A percentile compares a stretch with the other conserved stretches of the same genome.
Evolutionary conservation across 2,113 vertebrate species (phyloP).

Genomic region (Trinectes maculatus): DNA sequence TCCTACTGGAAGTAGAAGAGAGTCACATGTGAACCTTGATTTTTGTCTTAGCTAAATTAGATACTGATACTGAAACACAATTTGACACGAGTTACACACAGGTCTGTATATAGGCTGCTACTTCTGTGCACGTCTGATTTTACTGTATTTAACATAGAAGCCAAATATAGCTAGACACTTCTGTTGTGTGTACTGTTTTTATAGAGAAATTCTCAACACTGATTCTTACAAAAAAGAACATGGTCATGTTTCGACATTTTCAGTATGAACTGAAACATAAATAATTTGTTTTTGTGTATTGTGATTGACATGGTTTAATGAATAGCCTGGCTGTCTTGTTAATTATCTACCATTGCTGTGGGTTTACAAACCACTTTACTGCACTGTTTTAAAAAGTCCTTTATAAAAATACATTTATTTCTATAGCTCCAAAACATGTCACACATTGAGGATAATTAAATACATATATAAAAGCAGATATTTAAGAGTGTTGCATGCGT

Average conservation of each 20-base stretch:
- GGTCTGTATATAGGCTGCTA: not conserved
- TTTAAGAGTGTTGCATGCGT: not conserved
- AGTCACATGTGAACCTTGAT: too few relatives aligned
- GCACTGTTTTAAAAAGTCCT: slow-evolving; percentile 1
- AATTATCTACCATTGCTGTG: slow-evolving; percentile 23
- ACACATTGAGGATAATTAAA: not conserved
- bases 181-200: too few relatives aligned
- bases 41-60: too few relatives aligned
- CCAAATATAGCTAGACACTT: too few relatives aligned
- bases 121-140: not conserved
- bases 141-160: not conserved
- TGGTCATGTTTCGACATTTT: too few relatives aligned
- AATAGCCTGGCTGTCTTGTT: not conserved
- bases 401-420: slow-evolving; percentile 6
- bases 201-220: too few relatives aligned
- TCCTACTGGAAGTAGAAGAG: not conserved
- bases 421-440: not conserved
- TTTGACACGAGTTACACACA: too few relatives aligned
- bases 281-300: slow-evolving; percentile 3
- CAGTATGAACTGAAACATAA: too few relatives aligned
- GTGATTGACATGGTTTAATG: not conserved
- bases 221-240: too few relatives aligned
- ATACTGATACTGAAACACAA: too few relatives aligned
- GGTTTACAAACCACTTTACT: not conserved
- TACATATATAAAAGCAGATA: not conserved